Evolutionary conservation across 2,113 vertebrate genomes (phyloP).

Genomic region (Drymodes brunneopygia): DNA sequence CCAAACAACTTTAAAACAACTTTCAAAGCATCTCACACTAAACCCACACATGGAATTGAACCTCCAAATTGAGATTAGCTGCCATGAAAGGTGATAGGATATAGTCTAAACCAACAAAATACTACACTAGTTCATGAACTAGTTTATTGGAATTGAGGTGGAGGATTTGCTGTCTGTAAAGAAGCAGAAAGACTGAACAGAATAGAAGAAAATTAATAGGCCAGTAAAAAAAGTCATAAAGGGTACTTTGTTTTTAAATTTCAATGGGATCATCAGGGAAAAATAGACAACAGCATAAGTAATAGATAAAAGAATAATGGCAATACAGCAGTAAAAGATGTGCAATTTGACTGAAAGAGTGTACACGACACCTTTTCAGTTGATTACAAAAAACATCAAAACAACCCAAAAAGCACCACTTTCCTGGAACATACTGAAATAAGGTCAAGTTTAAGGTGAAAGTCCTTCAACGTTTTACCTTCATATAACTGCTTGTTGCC

Average conservation of each 20-base stretch:
- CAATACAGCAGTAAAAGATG: not conserved
- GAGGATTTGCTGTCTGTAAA: not conserved
- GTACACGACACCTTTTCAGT: not conserved
- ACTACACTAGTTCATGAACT: not conserved
- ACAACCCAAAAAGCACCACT: not conserved
- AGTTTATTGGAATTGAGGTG: not conserved
- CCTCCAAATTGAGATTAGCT: not conserved
- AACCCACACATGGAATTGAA: not conserved
- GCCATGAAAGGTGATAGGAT: not conserved
- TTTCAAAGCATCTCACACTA: not conserved
- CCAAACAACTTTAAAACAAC: not conserved
- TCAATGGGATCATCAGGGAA: not conserved
- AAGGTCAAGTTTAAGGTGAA: not conserved
- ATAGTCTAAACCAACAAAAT: not conserved
- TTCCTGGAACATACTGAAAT: not conserved
- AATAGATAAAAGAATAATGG: not conserved
- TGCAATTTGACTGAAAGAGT: not conserved
- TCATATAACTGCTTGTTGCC: not conserved
- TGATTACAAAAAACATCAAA: not conserved
- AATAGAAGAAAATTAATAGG: not conserved
- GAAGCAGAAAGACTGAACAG: not conserved
- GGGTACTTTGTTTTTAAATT: not conserved
- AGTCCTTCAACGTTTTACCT: not conserved
- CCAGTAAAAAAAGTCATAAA: not conserved
- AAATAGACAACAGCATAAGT: not conserved